These are phyloP conservation scores for Pristionchus exspectatus DNA, from an alignment of 2,888 invertebrate species.

Conservation along the genomic window DNA sequence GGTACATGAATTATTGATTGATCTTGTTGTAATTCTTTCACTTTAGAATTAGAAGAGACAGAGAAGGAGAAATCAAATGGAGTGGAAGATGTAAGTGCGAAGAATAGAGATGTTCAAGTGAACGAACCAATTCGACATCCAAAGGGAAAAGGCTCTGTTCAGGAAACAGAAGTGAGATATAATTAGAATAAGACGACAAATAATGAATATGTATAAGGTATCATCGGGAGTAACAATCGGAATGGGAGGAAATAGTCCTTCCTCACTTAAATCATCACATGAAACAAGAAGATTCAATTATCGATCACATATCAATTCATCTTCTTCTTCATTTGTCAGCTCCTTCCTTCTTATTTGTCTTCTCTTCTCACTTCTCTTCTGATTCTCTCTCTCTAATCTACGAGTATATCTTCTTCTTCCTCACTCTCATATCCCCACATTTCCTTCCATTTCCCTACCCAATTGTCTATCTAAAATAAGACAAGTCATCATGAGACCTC, in stretches of 20 bases:
- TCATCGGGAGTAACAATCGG: constrained; percentile 10
- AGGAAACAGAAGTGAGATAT: background rate
- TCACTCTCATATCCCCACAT: constrained; percentile 9
- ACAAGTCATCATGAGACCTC: background rate
- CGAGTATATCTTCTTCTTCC: background rate
- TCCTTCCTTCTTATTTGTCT: background rate
- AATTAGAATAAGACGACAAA: background rate
- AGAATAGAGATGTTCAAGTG: background rate
- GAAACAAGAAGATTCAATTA: background rate
- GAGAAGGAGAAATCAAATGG: background rate
- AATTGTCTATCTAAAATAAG: background rate
- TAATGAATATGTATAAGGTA: background rate
- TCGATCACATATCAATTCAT: background rate
- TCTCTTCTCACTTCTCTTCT: background rate
- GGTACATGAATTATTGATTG: background rate
- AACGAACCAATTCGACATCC: background rate
- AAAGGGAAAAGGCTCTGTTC: background rate
- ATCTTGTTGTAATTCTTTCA: background rate
- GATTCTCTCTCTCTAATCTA: background rate
- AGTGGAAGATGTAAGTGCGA: background rate
- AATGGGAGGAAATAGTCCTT: background rate
- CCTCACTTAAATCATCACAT: constrained; percentile 9
- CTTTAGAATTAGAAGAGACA: constrained; percentile 4
- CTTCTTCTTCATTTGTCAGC: background rate
- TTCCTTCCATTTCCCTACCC: background rate